phyloP scores from a whole-genome alignment of 2,888 invertebrate genomes.

The Empis stercorea region DNA sequence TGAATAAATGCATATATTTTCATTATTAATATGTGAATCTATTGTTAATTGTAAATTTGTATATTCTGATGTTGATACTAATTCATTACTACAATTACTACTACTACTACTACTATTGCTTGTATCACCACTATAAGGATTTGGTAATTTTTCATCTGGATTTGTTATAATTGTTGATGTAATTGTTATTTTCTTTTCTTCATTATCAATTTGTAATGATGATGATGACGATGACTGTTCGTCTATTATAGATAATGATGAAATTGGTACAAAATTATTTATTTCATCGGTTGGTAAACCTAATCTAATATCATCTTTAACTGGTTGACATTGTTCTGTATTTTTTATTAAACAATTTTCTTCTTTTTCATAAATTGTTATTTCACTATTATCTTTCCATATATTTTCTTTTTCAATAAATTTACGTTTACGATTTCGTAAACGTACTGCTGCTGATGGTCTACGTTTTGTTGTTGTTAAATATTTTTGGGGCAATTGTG shows the following conservation, averaged over 20 bases:
- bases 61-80: neutral
- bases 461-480: constrained; percentile 7
- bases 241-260: constrained; percentile 1
- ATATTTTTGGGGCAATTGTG: constrained; percentile 10
- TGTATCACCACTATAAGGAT: neutral
- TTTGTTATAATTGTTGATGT: constrained; percentile 11
- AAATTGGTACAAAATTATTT: constrained; percentile 12
- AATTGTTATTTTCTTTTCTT: constrained; percentile 7
- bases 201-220: constrained; percentile 5
- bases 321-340: constrained; percentile 5
- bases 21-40: neutral
- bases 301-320: constrained; percentile 1
- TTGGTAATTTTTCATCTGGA: neutral
- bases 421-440: constrained; percentile 9
- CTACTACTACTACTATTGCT: neutral
- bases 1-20: neutral
- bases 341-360: constrained; percentile 10
- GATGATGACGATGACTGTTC: no score
- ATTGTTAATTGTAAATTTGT: neutral
- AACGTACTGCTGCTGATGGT: constrained; percentile 1
- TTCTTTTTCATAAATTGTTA: constrained; percentile 14
- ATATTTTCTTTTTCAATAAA: constrained; percentile 18
- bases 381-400: constrained; percentile 17
- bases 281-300: constrained; percentile 11
- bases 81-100: constrained; percentile 1